Conservation (phyloP, 2,888 invertebrate species). For the Coecobrya sp. region DNA sequence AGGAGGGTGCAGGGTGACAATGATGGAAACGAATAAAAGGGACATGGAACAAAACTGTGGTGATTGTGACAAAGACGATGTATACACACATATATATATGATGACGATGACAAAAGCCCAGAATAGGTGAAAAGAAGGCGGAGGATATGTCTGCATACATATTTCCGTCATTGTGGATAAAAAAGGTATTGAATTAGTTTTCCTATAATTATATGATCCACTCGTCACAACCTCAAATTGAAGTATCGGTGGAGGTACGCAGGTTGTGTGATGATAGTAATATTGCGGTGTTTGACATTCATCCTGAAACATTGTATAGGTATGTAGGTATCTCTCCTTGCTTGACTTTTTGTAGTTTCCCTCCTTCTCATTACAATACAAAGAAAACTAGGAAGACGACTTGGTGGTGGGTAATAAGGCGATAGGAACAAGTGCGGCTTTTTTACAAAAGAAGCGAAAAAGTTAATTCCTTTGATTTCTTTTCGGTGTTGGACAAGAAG, state of each 20-base stretch:
- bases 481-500: conserved; percentile 27
- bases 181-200: conserved; percentile 66
- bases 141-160: background rate
- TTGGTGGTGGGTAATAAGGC: background rate
- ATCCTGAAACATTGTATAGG: background rate
- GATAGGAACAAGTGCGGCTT: conserved; percentile 28
- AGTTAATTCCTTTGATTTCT: conserved; percentile 65
- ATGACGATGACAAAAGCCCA: conserved; percentile 50
- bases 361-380: conserved; percentile 1
- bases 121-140: conserved; percentile 62
- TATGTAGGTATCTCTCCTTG: background rate
- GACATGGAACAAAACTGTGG: conserved; percentile 21
- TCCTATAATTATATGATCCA: conserved; percentile 47
- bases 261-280: background rate
- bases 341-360: background rate
- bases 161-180: background rate
- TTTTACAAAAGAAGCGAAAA: conserved; percentile 1
- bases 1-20: conserved; percentile 51
- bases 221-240: conserved; percentile 14
- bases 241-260: background rate
- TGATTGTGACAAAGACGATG: background rate
- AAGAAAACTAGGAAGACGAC: background rate
- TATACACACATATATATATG: background rate
- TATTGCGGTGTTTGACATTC: conserved; percentile 48
- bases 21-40: conserved; percentile 51